Base-by-base conservation (phyloP, 2,888 invertebrate genomes). In the Deilephila elpenor region DNA sequence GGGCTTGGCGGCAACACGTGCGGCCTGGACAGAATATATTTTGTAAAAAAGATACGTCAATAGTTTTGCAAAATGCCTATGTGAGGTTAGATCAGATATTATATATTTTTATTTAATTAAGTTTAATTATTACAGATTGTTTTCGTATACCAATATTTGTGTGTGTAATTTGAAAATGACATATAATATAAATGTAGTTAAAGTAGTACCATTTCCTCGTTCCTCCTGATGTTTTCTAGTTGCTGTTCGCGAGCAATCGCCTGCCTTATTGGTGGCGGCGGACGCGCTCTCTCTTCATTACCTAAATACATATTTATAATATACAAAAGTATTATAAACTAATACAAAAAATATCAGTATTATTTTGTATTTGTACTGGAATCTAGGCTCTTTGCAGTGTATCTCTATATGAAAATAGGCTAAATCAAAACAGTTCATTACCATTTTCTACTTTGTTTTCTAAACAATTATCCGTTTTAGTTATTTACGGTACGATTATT, bases 201-300 rank as follows among this genome's bases (percentile, higher is more conserved):
- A n/a, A 34, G 4, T 71, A 17, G 74, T 75, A 93, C 93, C 91
- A 93, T 93, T 78, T 90, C 95, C 84, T 96, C 95, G 70, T 90
- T 93, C 71, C 96, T 92, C 72, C 97, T 91, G 86, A 98, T 96
- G 83, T 96, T 96, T 87, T 97, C 98, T 62, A 97, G 84, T 79
- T 98, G 97, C 74, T 98, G 96, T 93, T 98, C 98, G 71, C 97
- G 95, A 0, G 98, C 96, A 74, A 99, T 96, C 62, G 98, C 93
- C 86, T 98, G 98, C 75, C 97, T 96, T 29, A 96, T 96, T 8
- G 96, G 96, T 79, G 94, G 93, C 4, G 91, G 84, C 0, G 93
- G 90, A 0, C 89, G 86, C 0, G 82, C 77, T 11, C 90, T 83
- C 7, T 93, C 93, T 71, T 91, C 92, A 34, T 86, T 89, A 37